Conservation (phyloP, 1,140 invertebrate genomes). For the Aleiodes sp. region DNA sequence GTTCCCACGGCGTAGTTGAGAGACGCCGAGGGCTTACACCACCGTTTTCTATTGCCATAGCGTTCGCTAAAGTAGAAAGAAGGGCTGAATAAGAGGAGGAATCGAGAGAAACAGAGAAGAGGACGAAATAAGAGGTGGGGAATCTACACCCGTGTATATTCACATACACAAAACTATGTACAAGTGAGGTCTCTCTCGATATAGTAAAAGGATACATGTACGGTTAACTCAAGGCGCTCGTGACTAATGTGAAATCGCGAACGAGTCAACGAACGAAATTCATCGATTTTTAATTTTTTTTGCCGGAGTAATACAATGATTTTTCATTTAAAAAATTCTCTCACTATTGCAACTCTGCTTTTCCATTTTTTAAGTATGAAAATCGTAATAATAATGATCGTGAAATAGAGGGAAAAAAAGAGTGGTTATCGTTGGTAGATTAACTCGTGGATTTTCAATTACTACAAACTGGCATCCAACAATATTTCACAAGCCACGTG, state of each 20-base stretch:
- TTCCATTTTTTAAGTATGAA: too few species aligned
- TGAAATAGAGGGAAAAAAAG: background rate
- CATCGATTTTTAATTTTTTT: too few species aligned
- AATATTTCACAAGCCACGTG: background rate
- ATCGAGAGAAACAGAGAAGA: background rate
- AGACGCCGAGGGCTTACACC: constrained; percentile 58
- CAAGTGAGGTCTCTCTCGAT: background rate
- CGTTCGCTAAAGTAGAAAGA: constrained; percentile 39
- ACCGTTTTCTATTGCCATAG: constrained; percentile 57
- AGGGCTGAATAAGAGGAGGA: background rate
- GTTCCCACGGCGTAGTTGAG: constrained; percentile 60
- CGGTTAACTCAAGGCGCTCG: constrained; percentile 27
- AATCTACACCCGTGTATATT: too few species aligned
- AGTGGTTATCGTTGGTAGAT: constrained; percentile 7
- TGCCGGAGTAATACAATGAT: too few species aligned
- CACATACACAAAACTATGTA: background rate
- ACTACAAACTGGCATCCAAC: background rate
- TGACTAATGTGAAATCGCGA: constrained; percentile 31
- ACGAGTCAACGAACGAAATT: background rate
- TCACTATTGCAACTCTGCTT: too few species aligned
- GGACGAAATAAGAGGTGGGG: too few species aligned
- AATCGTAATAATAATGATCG: background rate
- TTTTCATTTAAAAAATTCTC: too few species aligned
- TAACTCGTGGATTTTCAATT: background rate
- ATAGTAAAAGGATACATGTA: constrained; percentile 15